These are phyloP conservation scores for Genyomyrus donnyi DNA, from an alignment of 2,113 vertebrate species.

Conservation along the genomic window DNA sequence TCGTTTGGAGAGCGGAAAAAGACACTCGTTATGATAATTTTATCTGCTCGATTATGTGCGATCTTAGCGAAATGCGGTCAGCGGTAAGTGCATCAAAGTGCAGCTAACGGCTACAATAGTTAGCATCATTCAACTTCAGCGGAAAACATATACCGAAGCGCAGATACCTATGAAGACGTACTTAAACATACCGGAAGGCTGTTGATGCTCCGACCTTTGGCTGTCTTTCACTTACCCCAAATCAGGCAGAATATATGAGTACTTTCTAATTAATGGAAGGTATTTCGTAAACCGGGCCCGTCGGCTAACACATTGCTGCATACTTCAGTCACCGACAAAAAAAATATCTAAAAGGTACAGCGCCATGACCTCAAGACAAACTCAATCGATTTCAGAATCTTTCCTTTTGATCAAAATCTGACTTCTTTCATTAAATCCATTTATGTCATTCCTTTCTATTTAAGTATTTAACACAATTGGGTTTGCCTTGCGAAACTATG, in stretches of 20 bases:
- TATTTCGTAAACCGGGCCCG: slow-evolving; percentile 40
- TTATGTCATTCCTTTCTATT: background rate
- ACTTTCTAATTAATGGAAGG: slow-evolving; percentile 28
- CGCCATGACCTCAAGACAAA: slow-evolving; percentile 53
- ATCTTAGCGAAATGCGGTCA: background rate
- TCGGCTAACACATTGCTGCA: slow-evolving; percentile 61
- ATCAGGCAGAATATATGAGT: slow-evolving; percentile 20
- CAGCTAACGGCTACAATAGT: background rate
- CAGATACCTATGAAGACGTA: background rate
- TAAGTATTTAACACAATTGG: background rate
- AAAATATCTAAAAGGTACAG: slow-evolving; percentile 36
- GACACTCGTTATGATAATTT: background rate
- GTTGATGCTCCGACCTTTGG: background rate
- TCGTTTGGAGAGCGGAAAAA: background rate
- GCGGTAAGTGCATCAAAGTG: background rate
- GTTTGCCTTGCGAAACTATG: background rate
- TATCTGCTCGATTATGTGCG: background rate
- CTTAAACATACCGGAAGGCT: background rate
- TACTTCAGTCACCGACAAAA: slow-evolving; percentile 51
- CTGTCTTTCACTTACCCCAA: slow-evolving; percentile 43
- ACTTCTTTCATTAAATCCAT: background rate
- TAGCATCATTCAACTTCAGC: background rate
- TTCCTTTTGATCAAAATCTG: background rate
- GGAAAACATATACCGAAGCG: background rate
- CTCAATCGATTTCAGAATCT: slow-evolving; percentile 32